Percentiles rank a stretch among this genome's conserved stretches.
Evolutionary conservation across 1,140 invertebrate species (phyloP).

Genomic region (Eciton burchellii): DNA sequence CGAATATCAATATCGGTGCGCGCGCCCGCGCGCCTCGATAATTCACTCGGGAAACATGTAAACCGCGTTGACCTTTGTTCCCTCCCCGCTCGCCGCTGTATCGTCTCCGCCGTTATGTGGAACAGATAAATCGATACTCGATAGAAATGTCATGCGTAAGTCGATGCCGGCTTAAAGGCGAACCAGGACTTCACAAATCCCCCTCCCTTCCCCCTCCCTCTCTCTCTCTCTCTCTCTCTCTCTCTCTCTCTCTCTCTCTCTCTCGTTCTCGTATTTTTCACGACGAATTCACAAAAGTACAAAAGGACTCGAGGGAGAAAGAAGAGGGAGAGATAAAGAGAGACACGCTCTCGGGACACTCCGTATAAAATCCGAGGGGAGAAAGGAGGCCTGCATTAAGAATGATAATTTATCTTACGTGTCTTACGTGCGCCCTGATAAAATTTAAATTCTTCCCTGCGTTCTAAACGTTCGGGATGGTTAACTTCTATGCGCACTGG

Average conservation of each 20-base stretch:
- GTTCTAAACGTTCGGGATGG: slow-evolving; percentile 62
- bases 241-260: not conserved
- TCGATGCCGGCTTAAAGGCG: slow-evolving; percentile 59
- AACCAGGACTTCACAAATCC: slow-evolving; percentile 31
- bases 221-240: not conserved
- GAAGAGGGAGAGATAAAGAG: not conserved
- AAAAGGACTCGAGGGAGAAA: slow-evolving; percentile 25
- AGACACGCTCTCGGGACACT: slow-evolving; percentile 5
- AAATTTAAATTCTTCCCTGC: slow-evolving; percentile 60
- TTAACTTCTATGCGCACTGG: slow-evolving; percentile 61
- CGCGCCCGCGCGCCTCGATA: slow-evolving; percentile 23
- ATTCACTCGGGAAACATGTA: slow-evolving; percentile 43
- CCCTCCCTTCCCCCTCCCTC: not conserved
- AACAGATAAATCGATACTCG: slow-evolving; percentile 56
- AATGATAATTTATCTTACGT: slow-evolving; percentile 63
- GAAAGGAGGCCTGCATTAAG: slow-evolving; percentile 48
- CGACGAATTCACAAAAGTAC: slow-evolving; percentile 49
- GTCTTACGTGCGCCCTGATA: slow-evolving; percentile 60
- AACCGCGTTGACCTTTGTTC: slow-evolving; percentile 60
- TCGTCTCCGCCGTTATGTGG: slow-evolving; percentile 31
- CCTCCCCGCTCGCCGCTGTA: slow-evolving; percentile 27
- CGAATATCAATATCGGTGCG: slow-evolving; percentile 52
- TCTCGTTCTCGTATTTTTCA: slow-evolving; percentile 41
- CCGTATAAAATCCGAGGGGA: not conserved
- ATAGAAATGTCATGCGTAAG: slow-evolving; percentile 61